These are phyloP conservation scores for Ophion ellenae DNA, from an alignment of 2,888 invertebrate species.

Conservation along the genomic window DNA sequence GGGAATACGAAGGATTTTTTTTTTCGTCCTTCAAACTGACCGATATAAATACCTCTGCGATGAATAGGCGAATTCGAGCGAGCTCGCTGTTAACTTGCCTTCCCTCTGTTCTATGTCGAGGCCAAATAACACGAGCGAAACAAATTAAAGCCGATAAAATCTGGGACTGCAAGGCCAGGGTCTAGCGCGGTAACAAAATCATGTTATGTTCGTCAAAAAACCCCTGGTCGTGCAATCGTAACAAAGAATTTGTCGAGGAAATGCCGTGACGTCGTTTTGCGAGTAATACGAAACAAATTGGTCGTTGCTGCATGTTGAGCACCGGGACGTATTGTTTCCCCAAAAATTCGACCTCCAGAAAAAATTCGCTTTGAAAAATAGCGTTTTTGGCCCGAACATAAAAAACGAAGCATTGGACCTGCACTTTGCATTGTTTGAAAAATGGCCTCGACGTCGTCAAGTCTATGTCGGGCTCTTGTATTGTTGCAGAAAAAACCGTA, in stretches of 20 bases:
- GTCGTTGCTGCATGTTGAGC: background rate
- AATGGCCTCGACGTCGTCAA: no score
- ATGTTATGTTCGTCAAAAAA: constrained; percentile 22
- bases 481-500: no score
- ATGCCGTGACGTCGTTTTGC: constrained; percentile 8
- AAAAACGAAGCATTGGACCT: background rate
- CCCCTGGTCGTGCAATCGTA: constrained; percentile 10
- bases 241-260: background rate
- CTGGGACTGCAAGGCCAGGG: background rate
- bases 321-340: background rate
- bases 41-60: constrained; percentile 21
- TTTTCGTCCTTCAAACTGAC: constrained; percentile 13
- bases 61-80: constrained; percentile 32
- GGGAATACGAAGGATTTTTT: constrained; percentile 2
- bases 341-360: background rate
- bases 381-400: background rate
- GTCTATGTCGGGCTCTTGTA: no score
- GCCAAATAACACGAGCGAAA: constrained; percentile 14
- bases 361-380: background rate
- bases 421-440: no score
- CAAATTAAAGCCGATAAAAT: constrained; percentile 22
- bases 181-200: constrained; percentile 6
- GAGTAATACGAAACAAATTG: constrained; percentile 13
- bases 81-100: constrained; percentile 12
- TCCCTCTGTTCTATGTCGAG: constrained; percentile 20